phyloP scores from a whole-genome alignment of 2,888 invertebrate genomes.

The Bursaphelenchus okinawaensis region DNA sequence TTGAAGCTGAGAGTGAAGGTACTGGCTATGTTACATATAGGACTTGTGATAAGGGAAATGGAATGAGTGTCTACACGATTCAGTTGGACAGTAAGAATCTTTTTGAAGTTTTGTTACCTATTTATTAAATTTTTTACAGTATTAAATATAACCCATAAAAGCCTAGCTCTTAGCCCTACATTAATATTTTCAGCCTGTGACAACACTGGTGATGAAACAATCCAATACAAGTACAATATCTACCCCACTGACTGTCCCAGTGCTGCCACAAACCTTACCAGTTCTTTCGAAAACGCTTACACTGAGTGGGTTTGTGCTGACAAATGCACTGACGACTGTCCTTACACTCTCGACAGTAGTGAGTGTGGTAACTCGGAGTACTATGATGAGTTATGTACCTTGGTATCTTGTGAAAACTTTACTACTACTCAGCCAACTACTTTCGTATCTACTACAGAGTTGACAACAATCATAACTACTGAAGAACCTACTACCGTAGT shows the following conservation, averaged over 20 bases:
- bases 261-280: background rate
- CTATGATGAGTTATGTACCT: slow-evolving; percentile 1
- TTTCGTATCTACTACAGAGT: background rate
- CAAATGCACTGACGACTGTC: background rate
- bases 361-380: slow-evolving; percentile 7
- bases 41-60: background rate
- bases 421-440: background rate
- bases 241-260: background rate
- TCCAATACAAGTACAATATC: background rate
- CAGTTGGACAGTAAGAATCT: too few relatives aligned
- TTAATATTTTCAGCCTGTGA: background rate
- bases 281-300: background rate
- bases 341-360: background rate
- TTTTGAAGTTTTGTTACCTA: too few relatives aligned
- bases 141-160: too few relatives aligned
- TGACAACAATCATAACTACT: background rate
- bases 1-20: background rate
- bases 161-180: too few relatives aligned
- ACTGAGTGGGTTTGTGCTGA: background rate
- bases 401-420: background rate
- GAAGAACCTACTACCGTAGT: background rate
- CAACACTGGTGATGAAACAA: background rate
- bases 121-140: too few relatives aligned
- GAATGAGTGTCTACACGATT: too few relatives aligned
- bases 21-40: background rate